A percentile compares a stretch with the other conserved stretches of the same genome.
These are phyloP conservation scores for Pseudomyrmex pallidus DNA, from an alignment of 1,140 invertebrate species.

Conservation along the genomic window DNA sequence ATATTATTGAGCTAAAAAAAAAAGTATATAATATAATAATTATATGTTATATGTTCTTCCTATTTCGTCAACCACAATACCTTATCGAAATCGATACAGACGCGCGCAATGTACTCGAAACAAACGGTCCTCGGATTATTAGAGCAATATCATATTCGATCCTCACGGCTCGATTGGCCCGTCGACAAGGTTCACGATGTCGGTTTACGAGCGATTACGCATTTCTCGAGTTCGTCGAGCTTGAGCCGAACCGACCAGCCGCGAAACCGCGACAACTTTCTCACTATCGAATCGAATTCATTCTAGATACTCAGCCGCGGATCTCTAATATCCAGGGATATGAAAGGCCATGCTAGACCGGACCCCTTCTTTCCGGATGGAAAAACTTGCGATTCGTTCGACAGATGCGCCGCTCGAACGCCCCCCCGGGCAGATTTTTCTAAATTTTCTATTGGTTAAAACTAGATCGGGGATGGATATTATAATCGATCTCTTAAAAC, in stretches of 20 bases:
- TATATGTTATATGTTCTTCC: neutral
- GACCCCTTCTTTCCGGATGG: neutral
- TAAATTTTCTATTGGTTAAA: slow-evolving; percentile 71
- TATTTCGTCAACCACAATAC: neutral
- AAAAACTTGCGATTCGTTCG: slow-evolving; percentile 27
- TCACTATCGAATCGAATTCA: slow-evolving; percentile 48
- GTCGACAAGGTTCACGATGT: slow-evolving; percentile 32
- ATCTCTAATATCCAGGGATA: neutral
- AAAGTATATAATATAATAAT: neutral
- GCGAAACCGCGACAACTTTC: slow-evolving; percentile 56
- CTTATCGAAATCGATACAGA: slow-evolving; percentile 23
- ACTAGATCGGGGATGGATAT: slow-evolving; percentile 79
- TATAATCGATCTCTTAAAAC: slow-evolving; percentile 81
- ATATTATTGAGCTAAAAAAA: neutral
- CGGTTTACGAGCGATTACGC: slow-evolving; percentile 70
- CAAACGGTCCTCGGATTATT: slow-evolving; percentile 32
- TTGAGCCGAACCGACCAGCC: slow-evolving; percentile 40
- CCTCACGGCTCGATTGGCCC: slow-evolving; percentile 46
- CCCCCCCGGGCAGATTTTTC: slow-evolving; percentile 52
- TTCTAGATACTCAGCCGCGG: neutral
- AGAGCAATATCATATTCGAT: slow-evolving; percentile 37
- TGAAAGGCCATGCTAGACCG: neutral
- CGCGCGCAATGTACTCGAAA: slow-evolving; percentile 1
- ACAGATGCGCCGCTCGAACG: slow-evolving; percentile 65
- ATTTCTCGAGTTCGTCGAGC: slow-evolving; percentile 33